Conservation (phyloP, 92 coral and sea anemone species). For the Virgularia gustaviana region DNA sequence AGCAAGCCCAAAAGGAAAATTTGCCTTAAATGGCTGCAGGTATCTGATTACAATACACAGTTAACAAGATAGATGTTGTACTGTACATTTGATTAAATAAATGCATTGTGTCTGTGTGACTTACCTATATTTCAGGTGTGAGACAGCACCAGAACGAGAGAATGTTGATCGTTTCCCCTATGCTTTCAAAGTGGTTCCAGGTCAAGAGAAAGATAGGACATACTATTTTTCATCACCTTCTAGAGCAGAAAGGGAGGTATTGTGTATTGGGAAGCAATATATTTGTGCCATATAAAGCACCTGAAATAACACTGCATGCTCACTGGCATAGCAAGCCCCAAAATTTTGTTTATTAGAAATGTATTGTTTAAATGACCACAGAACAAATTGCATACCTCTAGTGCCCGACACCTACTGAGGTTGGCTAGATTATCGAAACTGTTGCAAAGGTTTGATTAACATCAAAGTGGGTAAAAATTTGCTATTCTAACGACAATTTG, state of each 20-base stretch:
- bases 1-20: constrained; percentile 70
- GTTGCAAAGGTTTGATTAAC: too few species aligned
- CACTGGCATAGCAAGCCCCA: too few species aligned
- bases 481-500: background rate
- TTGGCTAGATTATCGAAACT: too few species aligned
- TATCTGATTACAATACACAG: constrained; percentile 25
- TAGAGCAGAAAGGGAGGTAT: constrained; percentile 75
- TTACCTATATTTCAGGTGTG: constrained; percentile 19
- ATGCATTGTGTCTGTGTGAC: background rate
- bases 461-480: too few species aligned
- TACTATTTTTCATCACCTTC: constrained; percentile 91
- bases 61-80: background rate
- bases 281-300: too few species aligned
- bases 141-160: constrained; percentile 15
- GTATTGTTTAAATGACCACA: too few species aligned
- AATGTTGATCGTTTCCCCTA: constrained; percentile 15
- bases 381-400: too few species aligned
- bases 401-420: too few species aligned
- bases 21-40: constrained; percentile 97
- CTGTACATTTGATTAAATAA: background rate
- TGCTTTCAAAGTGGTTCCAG: constrained; percentile 66
- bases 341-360: too few species aligned
- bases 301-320: too few species aligned
- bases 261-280: too few species aligned
- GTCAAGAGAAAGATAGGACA: constrained; percentile 76